Conservation (phyloP, 2,113 vertebrate species). For the Glaucomys volans region DNA sequence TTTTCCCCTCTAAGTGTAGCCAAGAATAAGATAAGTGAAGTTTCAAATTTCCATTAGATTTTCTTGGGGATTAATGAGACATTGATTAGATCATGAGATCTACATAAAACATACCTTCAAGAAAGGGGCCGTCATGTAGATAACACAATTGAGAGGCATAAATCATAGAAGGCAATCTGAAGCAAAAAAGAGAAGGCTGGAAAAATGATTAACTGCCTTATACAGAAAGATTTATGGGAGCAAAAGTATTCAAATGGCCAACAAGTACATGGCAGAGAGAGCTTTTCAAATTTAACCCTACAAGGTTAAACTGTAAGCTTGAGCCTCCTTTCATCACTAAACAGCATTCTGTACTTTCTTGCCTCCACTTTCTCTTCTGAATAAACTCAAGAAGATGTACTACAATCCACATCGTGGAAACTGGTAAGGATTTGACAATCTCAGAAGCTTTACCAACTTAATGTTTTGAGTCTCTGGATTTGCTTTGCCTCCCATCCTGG, state of each 20-base stretch:
- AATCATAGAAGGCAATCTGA: background rate
- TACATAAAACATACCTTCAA: background rate
- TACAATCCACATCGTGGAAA: background rate
- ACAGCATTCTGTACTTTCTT: background rate
- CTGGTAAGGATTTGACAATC: background rate
- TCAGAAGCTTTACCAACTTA: background rate
- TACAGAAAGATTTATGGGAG: background rate
- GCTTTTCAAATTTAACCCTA: background rate
- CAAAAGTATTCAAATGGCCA: background rate
- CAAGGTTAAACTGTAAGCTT: background rate
- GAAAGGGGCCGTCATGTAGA: background rate
- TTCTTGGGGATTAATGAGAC: background rate
- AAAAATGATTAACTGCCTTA: background rate
- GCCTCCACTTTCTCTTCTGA: background rate
- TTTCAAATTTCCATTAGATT: background rate
- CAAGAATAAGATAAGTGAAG: background rate
- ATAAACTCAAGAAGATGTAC: background rate
- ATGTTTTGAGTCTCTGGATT: background rate
- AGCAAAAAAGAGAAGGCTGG: background rate
- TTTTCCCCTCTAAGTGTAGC: background rate
- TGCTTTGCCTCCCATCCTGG: background rate
- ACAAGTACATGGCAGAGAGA: background rate
- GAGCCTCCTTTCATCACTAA: background rate
- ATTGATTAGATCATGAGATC: background rate
- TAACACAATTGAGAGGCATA: background rate